phyloP scores from a whole-genome alignment of 1,140 invertebrate genomes.

The Hormaphis cornu region DNA sequence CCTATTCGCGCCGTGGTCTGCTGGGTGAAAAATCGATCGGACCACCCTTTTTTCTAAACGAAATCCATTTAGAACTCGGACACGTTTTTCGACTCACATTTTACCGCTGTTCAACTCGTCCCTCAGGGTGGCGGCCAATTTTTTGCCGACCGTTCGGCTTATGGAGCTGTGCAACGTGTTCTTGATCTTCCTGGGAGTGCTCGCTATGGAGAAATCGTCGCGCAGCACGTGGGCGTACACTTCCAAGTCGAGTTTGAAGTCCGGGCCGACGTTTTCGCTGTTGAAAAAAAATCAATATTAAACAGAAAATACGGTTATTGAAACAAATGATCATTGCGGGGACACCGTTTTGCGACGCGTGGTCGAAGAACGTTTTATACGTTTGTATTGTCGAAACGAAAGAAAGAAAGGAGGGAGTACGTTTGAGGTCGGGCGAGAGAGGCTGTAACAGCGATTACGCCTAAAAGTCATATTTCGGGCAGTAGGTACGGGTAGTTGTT shows the following conservation, averaged over 20 bases:
- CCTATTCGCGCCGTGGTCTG: too few species aligned
- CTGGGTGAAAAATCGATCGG: too few species aligned
- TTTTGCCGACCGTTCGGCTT: slow-evolving; percentile 57
- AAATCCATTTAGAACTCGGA: background rate
- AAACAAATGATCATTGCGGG: background rate
- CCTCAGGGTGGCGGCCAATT: slow-evolving; percentile 48
- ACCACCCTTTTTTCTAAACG: too few species aligned
- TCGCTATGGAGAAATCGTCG: slow-evolving; percentile 59
- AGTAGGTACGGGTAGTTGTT: too few species aligned
- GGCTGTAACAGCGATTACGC: too few species aligned
- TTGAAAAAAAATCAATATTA: too few species aligned
- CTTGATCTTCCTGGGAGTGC: slow-evolving; percentile 56
- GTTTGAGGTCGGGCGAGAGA: background rate
- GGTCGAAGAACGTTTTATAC: too few species aligned
- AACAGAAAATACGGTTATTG: slow-evolving; percentile 32
- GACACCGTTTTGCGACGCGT: too few species aligned
- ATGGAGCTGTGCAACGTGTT: slow-evolving; percentile 61
- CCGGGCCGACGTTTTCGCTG: slow-evolving; percentile 53
- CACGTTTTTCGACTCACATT: slow-evolving; percentile 41
- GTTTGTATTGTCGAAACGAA: background rate
- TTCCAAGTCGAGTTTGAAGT: slow-evolving; percentile 57
- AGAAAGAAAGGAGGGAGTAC: background rate
- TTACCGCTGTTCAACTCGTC: slow-evolving; percentile 48
- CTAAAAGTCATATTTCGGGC: too few species aligned
- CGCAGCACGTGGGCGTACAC: slow-evolving; percentile 59